These are phyloP conservation scores for Thereva unica DNA, from an alignment of 2,888 invertebrate species.

Conservation along the genomic window DNA sequence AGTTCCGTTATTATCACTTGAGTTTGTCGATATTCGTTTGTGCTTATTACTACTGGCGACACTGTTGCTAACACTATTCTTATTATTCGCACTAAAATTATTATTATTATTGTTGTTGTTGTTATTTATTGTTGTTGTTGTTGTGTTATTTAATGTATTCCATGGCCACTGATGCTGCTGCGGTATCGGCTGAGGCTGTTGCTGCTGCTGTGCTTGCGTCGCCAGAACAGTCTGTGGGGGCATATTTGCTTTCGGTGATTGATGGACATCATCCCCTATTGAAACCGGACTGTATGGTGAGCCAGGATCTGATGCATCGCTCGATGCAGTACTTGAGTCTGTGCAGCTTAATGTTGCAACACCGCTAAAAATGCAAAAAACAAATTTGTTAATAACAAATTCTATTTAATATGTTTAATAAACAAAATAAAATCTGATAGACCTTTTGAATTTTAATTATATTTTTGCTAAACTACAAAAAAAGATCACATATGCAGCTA, in stretches of 20 bases:
- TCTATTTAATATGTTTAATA: neutral
- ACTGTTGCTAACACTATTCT: slow-evolving; percentile 31
- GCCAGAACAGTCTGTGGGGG: slow-evolving; percentile 45
- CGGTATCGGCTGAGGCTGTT: slow-evolving; percentile 38
- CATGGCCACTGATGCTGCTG: slow-evolving; percentile 51
- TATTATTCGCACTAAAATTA: slow-evolving; percentile 41
- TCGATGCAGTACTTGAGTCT: slow-evolving; percentile 72
- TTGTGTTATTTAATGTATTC: slow-evolving; percentile 49
- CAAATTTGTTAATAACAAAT: slow-evolving; percentile 1
- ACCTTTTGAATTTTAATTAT: slow-evolving; percentile 4
- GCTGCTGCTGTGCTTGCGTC: slow-evolving; percentile 37
- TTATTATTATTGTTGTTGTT: slow-evolving; percentile 42
- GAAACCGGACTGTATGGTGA: slow-evolving; percentile 76
- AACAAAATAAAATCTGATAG: neutral
- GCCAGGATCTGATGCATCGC: slow-evolving; percentile 85
- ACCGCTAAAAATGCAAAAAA: slow-evolving; percentile 67
- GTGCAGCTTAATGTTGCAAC: slow-evolving; percentile 79
- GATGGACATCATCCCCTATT: slow-evolving; percentile 62
- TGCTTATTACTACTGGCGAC: slow-evolving; percentile 43
- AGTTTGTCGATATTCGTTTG: slow-evolving; percentile 40
- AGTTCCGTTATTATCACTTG: slow-evolving; percentile 44
- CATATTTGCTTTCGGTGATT: slow-evolving; percentile 45
- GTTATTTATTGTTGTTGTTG: slow-evolving; percentile 41
- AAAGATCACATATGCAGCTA: neutral
- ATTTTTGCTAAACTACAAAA: neutral